A percentile compares a stretch with the other conserved stretches of the same genome.
Conservation (phyloP, 2,888 invertebrate genomes). For the Chymomyza caudatula region DNA sequence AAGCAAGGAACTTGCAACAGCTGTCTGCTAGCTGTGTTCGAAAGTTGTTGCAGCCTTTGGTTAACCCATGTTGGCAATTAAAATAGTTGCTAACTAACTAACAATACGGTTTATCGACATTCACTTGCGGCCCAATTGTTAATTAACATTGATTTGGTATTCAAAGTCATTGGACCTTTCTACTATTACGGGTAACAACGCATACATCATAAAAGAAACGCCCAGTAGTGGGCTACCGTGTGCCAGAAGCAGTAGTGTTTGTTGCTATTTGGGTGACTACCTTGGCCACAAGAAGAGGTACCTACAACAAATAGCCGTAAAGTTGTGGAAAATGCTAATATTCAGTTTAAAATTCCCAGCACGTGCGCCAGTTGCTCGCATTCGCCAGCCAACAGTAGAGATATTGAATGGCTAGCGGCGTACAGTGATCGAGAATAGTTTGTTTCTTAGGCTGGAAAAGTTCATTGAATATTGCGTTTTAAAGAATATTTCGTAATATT, state of each 20-base stretch:
- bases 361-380: conserved; percentile 54
- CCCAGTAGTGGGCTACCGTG: conserved; percentile 7
- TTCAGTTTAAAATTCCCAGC: conserved; percentile 57
- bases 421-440: conserved; percentile 44
- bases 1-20: conserved; percentile 39
- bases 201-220: conserved; percentile 47
- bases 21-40: conserved; percentile 14
- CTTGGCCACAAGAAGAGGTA: not conserved
- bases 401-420: not conserved
- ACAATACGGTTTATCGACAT: conserved; percentile 30
- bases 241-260: not conserved
- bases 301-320: not conserved
- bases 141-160: conserved; percentile 16
- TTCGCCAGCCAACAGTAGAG: conserved; percentile 25
- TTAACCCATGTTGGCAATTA: conserved; percentile 26
- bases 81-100: conserved; percentile 18
- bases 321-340: conserved; percentile 44
- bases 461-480: no score
- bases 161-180: conserved; percentile 8
- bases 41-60: not conserved
- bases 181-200: conserved; percentile 15
- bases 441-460: not conserved
- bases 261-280: not conserved
- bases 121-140: not conserved
- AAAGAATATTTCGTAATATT: no score